phyloP scores from a whole-genome alignment of 2,888 invertebrate species.

The Melieria picta region DNA sequence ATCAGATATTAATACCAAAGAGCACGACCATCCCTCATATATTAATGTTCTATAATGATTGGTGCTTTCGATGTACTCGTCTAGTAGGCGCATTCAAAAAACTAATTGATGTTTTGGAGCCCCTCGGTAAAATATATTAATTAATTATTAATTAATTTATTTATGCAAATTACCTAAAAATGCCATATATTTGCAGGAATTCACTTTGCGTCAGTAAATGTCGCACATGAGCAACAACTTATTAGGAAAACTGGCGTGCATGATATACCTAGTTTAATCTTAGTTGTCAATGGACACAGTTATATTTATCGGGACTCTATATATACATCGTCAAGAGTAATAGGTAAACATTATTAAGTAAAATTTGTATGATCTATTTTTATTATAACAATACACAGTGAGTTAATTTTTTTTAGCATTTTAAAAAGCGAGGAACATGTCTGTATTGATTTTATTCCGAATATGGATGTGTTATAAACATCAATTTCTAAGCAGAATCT shows the following conservation, averaged over 20 bases:
- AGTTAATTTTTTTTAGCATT: no score
- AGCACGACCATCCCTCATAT: slow-evolving; percentile 85
- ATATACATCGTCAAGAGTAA: slow-evolving; percentile 81
- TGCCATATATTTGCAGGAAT: slow-evolving; percentile 62
- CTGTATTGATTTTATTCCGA: no score
- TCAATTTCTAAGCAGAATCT: no score
- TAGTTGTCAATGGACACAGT: slow-evolving; percentile 84
- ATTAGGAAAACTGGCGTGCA: slow-evolving; percentile 83
- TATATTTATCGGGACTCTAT: slow-evolving; percentile 86
- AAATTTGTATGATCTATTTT: no score
- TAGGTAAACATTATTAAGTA: slow-evolving; percentile 69
- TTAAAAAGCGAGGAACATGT: no score
- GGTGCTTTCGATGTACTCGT: slow-evolving; percentile 92
- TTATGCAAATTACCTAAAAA: neutral
- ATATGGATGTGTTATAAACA: no score
- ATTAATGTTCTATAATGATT: slow-evolving; percentile 92
- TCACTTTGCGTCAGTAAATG: slow-evolving; percentile 84
- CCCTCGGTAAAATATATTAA: slow-evolving; percentile 71
- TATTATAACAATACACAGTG: no score
- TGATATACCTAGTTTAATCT: slow-evolving; percentile 82
- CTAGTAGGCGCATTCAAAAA: slow-evolving; percentile 88
- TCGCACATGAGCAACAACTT: slow-evolving; percentile 81
- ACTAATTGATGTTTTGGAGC: slow-evolving; percentile 86
- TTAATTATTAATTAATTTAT: neutral
- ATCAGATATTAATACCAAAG: slow-evolving; percentile 85